Conservation (phyloP, 2,888 invertebrate species). For the Campoplex nolae region DNA sequence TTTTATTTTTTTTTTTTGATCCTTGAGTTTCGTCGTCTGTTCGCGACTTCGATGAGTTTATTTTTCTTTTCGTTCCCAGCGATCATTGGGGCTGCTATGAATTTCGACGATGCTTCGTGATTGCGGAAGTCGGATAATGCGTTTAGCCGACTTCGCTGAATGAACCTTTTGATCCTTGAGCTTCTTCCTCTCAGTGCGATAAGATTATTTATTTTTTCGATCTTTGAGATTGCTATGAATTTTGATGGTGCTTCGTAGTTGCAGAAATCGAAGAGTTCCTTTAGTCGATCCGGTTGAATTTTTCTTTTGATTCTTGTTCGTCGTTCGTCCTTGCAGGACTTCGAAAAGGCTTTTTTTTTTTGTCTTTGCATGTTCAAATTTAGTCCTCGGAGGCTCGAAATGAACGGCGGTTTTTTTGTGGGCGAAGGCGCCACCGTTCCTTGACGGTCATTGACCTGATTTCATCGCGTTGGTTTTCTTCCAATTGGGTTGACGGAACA, state of each 20-base stretch:
- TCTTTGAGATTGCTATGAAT: background rate
- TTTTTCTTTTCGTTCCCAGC: no score
- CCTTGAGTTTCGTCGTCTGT: no score
- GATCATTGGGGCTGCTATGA: no score
- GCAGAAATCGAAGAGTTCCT: background rate
- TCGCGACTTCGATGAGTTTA: no score
- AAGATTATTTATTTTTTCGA: no score
- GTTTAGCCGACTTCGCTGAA: no score
- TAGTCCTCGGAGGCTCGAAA: conserved; percentile 9
- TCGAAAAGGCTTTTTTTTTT: background rate
- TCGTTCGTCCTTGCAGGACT: background rate
- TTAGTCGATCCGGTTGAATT: background rate
- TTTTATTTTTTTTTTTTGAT: no score
- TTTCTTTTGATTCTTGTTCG: background rate
- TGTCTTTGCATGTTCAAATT: background rate
- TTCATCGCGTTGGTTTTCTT: background rate
- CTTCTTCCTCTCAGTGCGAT: no score
- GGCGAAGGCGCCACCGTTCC: background rate
- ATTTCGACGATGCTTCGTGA: no score
- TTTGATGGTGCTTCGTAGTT: background rate
- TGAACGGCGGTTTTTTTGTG: background rate
- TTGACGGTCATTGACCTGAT: background rate
- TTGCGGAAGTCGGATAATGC: no score
- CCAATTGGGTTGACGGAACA: background rate
- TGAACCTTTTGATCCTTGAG: no score